phyloP scores from a whole-genome alignment of 2,888 invertebrate genomes.

The Xiphydria camelus region DNA sequence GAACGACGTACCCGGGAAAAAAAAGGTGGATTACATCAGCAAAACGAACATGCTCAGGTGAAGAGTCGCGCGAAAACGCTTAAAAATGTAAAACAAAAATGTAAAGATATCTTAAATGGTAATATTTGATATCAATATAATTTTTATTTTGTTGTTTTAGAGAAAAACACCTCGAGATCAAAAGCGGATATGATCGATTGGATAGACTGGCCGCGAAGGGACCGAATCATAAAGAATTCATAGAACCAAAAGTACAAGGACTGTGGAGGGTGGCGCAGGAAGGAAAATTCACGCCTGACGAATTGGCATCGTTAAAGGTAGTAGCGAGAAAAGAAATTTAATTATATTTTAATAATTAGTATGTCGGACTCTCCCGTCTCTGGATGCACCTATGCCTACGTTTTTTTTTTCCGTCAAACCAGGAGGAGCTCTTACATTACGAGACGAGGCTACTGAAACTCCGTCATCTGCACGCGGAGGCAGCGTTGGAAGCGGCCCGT shows the following conservation, averaged over 20 bases:
- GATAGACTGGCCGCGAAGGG: slow-evolving; percentile 75
- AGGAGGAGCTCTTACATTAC: slow-evolving; percentile 85
- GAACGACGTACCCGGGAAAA: slow-evolving; percentile 60
- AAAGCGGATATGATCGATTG: slow-evolving; percentile 78
- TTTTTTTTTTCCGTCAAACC: slow-evolving; percentile 33
- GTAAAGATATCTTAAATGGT: not conserved
- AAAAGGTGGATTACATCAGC: slow-evolving; percentile 67
- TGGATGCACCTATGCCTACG: too few species aligned
- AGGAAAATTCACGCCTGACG: slow-evolving; percentile 79
- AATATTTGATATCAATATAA: slow-evolving; percentile 1
- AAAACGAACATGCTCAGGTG: slow-evolving; percentile 69
- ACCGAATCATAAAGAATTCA: slow-evolving; percentile 82
- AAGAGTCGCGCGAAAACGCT: not conserved
- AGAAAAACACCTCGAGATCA: slow-evolving; percentile 74
- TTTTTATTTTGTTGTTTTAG: slow-evolving; percentile 50
- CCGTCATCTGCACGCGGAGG: slow-evolving; percentile 80
- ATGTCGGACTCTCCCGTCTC: slow-evolving; percentile 1
- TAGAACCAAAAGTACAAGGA: slow-evolving; percentile 88
- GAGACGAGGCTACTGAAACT: slow-evolving; percentile 84
- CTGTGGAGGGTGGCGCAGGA: slow-evolving; percentile 83
- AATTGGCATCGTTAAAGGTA: slow-evolving; percentile 82
- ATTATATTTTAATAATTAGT: not conserved
- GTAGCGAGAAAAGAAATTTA: not conserved
- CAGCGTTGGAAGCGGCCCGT: slow-evolving; percentile 72
- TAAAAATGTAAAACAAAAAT: not conserved